Conservation (phyloP, 2,797 vertebrate genomes). For the Sebastes cheni region DNA sequence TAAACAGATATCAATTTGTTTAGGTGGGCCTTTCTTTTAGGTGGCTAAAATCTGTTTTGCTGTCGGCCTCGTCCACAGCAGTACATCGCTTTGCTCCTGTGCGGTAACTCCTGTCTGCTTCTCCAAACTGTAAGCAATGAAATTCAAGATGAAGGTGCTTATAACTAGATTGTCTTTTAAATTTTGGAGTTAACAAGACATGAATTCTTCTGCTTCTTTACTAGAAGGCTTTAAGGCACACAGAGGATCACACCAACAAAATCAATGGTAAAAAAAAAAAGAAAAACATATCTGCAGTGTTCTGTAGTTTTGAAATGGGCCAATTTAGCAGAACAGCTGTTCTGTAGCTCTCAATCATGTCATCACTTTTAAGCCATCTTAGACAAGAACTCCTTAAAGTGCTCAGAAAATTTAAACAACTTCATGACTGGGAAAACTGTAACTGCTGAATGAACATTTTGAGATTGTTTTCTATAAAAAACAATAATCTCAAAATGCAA, state of each 20-base stretch:
- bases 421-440: background rate
- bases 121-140: background rate
- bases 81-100: too few relatives aligned
- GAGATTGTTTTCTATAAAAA: background rate
- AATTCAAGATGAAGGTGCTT: background rate
- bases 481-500: background rate
- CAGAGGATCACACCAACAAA: background rate
- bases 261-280: background rate
- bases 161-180: background rate
- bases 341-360: background rate
- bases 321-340: background rate
- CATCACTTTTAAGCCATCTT: background rate
- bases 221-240: background rate
- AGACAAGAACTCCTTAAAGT: too few relatives aligned
- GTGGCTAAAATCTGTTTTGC: too few relatives aligned
- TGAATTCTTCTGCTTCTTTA: background rate
- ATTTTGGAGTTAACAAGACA: background rate
- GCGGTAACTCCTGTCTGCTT: too few relatives aligned
- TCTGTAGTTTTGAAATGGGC: background rate
- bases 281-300: rapidly evolving
- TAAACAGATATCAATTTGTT: too few relatives aligned
- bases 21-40: too few relatives aligned
- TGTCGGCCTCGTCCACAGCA: too few relatives aligned
- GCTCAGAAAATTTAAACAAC: background rate
- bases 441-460: background rate